Evolutionary conservation across 2,888 invertebrate species (phyloP).

Genomic region (Dasypogon diadema): DNA sequence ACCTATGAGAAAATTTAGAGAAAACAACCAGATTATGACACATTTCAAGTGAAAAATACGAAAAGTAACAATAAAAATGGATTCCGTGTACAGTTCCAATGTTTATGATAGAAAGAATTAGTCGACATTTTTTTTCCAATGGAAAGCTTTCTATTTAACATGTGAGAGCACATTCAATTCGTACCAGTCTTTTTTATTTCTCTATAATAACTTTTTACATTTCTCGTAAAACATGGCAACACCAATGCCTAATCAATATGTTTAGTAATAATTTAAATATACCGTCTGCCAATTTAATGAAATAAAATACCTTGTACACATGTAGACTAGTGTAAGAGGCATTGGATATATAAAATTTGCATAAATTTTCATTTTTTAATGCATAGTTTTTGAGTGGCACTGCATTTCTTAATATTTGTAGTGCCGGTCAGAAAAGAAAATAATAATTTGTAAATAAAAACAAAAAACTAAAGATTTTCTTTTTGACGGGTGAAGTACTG

Average conservation of each 20-base stretch:
- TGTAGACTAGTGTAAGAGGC: conserved; percentile 45
- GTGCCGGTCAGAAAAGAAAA: background rate
- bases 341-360: conserved; percentile 47
- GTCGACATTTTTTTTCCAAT: conserved; percentile 48
- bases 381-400: background rate
- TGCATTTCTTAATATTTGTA: background rate
- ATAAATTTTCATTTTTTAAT: background rate
- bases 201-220: conserved; percentile 2
- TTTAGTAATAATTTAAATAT: background rate
- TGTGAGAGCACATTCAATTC: background rate
- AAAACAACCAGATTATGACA: conserved; percentile 14
- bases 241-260: conserved; percentile 29
- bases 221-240: conserved; percentile 8
- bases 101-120: conserved; percentile 2
- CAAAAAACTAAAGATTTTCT: conserved; percentile 19
- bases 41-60: background rate
- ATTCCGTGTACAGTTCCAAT: conserved; percentile 9
- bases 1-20: background rate
- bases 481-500: conserved; percentile 8
- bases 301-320: conserved; percentile 23
- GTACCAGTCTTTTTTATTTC: background rate
- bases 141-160: conserved; percentile 53
- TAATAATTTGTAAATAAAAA: background rate
- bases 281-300: conserved; percentile 43
- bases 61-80: background rate